Evolutionary conservation across 2,888 invertebrate species (phyloP).

Genomic region (Dione vanillae): DNA sequence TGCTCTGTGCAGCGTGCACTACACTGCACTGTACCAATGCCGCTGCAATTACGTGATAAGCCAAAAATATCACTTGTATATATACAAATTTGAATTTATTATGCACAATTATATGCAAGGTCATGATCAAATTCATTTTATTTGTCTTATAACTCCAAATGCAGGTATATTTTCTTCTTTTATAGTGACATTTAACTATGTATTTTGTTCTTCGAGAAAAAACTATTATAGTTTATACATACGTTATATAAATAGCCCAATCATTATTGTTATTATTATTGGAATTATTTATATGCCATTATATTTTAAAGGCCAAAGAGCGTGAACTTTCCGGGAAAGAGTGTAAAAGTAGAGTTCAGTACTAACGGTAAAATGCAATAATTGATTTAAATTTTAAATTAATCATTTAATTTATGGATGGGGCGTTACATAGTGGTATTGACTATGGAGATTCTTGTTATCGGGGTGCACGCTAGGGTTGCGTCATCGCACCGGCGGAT

Average conservation of each 20-base stretch:
- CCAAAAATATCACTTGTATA: slow-evolving; percentile 36
- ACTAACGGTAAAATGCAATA: neutral
- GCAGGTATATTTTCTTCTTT: neutral
- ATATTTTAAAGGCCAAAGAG: slow-evolving; percentile 17
- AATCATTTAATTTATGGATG: slow-evolving; percentile 1
- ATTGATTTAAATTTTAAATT: slow-evolving; percentile 18
- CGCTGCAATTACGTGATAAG: slow-evolving; percentile 36
- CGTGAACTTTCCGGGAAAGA: slow-evolving; percentile 5
- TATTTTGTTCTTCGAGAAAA: neutral
- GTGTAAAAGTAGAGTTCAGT: slow-evolving; percentile 16
- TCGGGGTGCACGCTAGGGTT: slow-evolving; percentile 47
- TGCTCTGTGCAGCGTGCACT: slow-evolving; percentile 38
- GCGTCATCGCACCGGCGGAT: slow-evolving; percentile 68
- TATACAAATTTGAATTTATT: neutral
- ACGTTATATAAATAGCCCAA: neutral
- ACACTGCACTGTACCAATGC: slow-evolving; percentile 14
- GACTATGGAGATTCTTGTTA: slow-evolving; percentile 2
- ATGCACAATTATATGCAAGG: neutral
- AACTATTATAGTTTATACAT: neutral
- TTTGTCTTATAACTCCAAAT: neutral
- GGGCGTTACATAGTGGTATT: neutral
- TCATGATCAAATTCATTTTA: neutral
- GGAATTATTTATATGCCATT: slow-evolving; percentile 1
- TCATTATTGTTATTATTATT: slow-evolving; percentile 4
- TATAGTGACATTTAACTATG: neutral